Evolutionary conservation across 2,888 invertebrate genomes (phyloP), one percentile per base, ranked within the genome.

Genomic region (Argyra leucocephala): DNA sequence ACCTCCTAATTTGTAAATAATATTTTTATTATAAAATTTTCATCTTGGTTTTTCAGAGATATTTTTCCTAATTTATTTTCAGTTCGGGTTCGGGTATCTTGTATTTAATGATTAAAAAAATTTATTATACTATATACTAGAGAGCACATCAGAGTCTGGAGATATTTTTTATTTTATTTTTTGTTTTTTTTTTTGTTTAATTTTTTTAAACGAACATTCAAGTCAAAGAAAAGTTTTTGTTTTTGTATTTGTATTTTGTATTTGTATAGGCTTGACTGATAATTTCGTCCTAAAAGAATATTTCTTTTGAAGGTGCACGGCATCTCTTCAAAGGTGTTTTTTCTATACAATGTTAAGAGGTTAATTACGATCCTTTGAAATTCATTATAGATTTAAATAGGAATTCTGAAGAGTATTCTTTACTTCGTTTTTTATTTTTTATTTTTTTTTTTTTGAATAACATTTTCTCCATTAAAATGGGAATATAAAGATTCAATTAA

Each of bases 401-500:
- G n/a, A 59, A 23, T 59, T 59, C 23, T 59, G 23, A 59, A 59
- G 59, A 59, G 59, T 59, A 59, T 59, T 59, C 48, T 48, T 23
- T 23, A 59, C 59, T 24, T 59, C 18, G 9, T 23, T 59, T 18
- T 59, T 7, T 59, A 22, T 10, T 31, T 31, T 26, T 26, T 26
- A 6, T 31, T 31, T n/a, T n/a, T n/a, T n/a, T n/a, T n/a, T n/a
- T n/a, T n/a, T n/a, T n/a, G n/a, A n/a, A n/a, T n/a, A n/a, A 48
- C 21, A 57, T 58, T 15, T 18, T 12, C 23, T 59, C 59, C 23
- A 59, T 59, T 22, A 58, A 58, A 58, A 22, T 58, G 22, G 3
- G n/a, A n/a, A n/a, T n/a, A 58, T 59, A 59, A 59, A 59, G 59
- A 59, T 59, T 59, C 59, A 59, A 59, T 59, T 59, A 59, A 23